Base-by-base conservation (phyloP, 1,140 invertebrate genomes). In the Diachasma alloeum region DNA sequence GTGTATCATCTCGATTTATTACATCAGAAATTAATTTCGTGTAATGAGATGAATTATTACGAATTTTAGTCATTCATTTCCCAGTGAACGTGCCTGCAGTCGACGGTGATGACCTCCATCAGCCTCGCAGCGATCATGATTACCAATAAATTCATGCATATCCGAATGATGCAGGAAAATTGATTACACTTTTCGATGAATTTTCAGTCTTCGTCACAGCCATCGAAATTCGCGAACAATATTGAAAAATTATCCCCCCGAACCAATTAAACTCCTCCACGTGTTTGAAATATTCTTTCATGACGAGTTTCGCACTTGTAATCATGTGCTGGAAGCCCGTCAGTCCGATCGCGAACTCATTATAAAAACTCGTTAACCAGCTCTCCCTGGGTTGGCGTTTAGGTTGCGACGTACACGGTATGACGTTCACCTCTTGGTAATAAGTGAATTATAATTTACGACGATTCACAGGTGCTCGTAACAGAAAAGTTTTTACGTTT, bases 281-380 rank as follows among this genome's bases (percentile, higher is more conserved):
- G 39, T 53, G 48, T 48, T 70, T 24, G 13, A 63, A 63, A 26
- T 26, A 31, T 63, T 19, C 19, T 26, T 31, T 63, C 26, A 63
- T 42, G 26, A 17, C 42, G 19, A 66, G 56, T 19, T 53, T 53
- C 48, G 44, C 44, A 36, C 53, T 39, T 44, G 63, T 26, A 66
- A 42, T 26, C 59, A 68, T 46, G 44, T 48, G 36, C 39, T 26
- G 37, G 56, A 74, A 66, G 56, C 44, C 37, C 66, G 67, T 75
- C 26, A 15, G 17, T 31, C 79, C 73, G 80, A 80, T 83, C 76
- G 79, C 68, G 78, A 81, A 81, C 81, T 83, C 81, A 84, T 84
- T 84, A 84, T 83, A 67, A 81, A 78, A 83, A 79, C 80, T 82
- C 79, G 80, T 83, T 82, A 81, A 76, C 26, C 71, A 56, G 66